phyloP scores from a whole-genome alignment of 2,888 invertebrate species.

The Stenchaetothrips biformis region DNA sequence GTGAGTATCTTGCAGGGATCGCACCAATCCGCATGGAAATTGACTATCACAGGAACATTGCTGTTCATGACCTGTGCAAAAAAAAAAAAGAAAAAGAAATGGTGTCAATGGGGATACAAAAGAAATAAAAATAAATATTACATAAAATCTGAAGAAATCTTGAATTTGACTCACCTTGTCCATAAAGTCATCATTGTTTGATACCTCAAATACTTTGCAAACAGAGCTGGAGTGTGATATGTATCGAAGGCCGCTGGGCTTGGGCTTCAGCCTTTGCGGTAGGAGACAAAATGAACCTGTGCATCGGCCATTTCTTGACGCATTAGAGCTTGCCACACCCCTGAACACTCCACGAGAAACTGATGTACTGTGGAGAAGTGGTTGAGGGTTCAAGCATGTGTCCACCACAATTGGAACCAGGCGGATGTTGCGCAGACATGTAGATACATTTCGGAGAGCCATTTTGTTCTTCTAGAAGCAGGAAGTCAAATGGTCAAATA shows the following conservation, averaged over 20 bases:
- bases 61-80: conserved; percentile 67
- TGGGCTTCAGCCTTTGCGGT: conserved; percentile 23
- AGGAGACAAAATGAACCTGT: not conserved
- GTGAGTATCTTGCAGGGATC: conserved; percentile 84
- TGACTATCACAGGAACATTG: conserved; percentile 79
- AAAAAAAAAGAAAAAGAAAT: conserved; percentile 34
- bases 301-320: not conserved
- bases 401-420: not conserved
- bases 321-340: not conserved
- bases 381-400: not conserved
- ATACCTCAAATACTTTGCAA: conserved; percentile 52
- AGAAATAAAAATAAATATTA: conserved; percentile 26
- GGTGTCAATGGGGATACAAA: conserved; percentile 25
- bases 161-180: conserved; percentile 55
- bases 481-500: not conserved
- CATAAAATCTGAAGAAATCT: not conserved
- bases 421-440: not conserved
- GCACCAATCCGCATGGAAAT: conserved; percentile 89
- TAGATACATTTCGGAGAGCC: not conserved
- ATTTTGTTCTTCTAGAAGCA: not conserved
- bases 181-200: conserved; percentile 71
- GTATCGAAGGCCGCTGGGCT: conserved; percentile 31
- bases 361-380: not conserved
- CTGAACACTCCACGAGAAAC: not conserved
- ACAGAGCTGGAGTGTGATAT: conserved; percentile 39